Evolutionary conservation across 2,113 vertebrate genomes (phyloP).

Genomic region (Lepidothrix coronata): DNA sequence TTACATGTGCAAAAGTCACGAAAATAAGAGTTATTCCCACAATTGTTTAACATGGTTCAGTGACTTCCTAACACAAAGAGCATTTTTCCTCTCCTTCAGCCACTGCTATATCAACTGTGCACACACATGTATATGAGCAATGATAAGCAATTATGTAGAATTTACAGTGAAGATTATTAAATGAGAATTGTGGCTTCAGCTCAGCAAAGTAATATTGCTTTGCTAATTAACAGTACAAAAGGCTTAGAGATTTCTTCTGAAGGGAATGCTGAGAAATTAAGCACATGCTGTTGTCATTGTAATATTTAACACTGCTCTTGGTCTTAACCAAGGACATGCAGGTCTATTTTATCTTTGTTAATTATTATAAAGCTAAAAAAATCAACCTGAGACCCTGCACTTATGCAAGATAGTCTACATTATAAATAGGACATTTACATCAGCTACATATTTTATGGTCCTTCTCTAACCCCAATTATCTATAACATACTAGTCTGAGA

Average conservation of each 20-base stretch:
- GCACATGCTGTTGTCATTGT: background rate
- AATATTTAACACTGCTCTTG: background rate
- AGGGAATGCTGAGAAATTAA: conserved; percentile 3
- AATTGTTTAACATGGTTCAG: background rate
- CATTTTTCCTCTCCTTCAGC: background rate
- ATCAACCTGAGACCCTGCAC: background rate
- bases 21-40: conserved; percentile 20
- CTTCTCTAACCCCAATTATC: background rate
- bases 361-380: background rate
- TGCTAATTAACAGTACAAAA: conserved; percentile 37
- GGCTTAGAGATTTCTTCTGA: conserved; percentile 5
- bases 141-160: background rate
- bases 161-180: background rate
- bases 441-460: background rate
- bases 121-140: background rate
- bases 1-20: background rate
- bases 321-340: background rate
- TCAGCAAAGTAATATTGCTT: conserved; percentile 15
- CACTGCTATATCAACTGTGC: background rate
- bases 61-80: background rate
- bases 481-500: background rate
- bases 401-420: background rate
- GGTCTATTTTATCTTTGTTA: conserved; percentile 16
- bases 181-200: background rate
- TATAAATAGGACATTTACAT: background rate